These are phyloP conservation scores for Brassicogethes aeneus DNA, from an alignment of 2,888 invertebrate species.

Conservation along the genomic window DNA sequence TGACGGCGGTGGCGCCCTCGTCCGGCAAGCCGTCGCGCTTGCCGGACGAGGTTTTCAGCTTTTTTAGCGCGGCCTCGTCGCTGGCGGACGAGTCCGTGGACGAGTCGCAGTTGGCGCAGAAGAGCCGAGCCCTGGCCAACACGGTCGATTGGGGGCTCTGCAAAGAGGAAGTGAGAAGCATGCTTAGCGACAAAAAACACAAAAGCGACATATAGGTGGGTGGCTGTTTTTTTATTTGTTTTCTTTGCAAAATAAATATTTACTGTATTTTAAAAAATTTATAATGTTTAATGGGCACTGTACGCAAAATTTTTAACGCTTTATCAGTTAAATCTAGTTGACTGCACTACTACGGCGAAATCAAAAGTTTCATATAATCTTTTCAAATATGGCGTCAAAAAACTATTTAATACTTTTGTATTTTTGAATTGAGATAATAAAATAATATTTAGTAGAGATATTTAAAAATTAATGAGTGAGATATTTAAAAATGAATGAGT, in stretches of 20 bases:
- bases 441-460: too few relatives aligned
- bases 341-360: too few relatives aligned
- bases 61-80: constrained; percentile 25
- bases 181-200: constrained; percentile 14
- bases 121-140: constrained; percentile 30
- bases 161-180: constrained; percentile 19
- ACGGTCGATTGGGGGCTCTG: constrained; percentile 19
- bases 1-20: background rate
- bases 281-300: too few relatives aligned
- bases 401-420: too few relatives aligned
- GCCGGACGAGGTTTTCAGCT: constrained; percentile 13
- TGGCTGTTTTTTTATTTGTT: background rate
- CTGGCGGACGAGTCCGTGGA: constrained; percentile 28
- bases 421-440: too few relatives aligned
- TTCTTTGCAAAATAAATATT: background rate
- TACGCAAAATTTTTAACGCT: too few relatives aligned
- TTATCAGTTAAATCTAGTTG: too few relatives aligned
- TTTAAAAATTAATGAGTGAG: too few relatives aligned
- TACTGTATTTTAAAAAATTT: too few relatives aligned
- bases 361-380: too few relatives aligned
- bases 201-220: constrained; percentile 9
- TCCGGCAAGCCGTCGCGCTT: constrained; percentile 6
- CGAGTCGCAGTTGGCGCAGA: constrained; percentile 37
- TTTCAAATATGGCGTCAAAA: too few relatives aligned
- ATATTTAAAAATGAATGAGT: too few relatives aligned